Evolutionary conservation across 2,888 invertebrate species (phyloP), one percentile per base, ranked within the genome.

Genomic region (Dryomyza anilis): DNA sequence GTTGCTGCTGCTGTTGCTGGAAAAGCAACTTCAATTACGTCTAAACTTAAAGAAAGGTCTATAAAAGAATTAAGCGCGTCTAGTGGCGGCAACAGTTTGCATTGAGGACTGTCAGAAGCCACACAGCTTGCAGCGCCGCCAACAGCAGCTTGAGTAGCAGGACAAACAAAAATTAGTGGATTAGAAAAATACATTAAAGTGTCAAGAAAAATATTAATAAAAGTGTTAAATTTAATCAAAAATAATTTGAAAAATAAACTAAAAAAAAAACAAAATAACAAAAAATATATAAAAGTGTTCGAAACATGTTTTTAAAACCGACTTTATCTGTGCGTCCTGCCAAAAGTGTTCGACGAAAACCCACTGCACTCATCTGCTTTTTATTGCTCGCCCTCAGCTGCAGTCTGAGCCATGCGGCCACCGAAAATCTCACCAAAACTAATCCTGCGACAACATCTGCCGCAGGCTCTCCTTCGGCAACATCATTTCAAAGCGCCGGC

Each of bases 401-500:
- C 23, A 8, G 30, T 63, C 16, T n/a, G n/a, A n/a, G n/a, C n/a
- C n/a, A n/a, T n/a, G n/a, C 66, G 66, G 70, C 57, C 68, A 73
- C 78, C 60, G 81, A 81, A 70, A 78, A 80, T 70, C 70, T 79
- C 0, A 73, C 60, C 48, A 72, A 71, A 66, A 55, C 70, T 36
- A 45, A 30, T 53, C 36, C 53, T 10, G 19, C 63, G 5, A 25
- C 45, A 50, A 43, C 52, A 14, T 30, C 46, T 7, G 67, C 69
- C 3, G 12, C 53, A 1, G 72, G 78, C 58, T 79, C 69, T 23
- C 16, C 66, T 5, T 16, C 69, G 16, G 25, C 69, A 7, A 10
- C 78, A 19, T 83, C 80, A 39, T 77, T 82, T 29, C 85, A 86
- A 64, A 86, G 81, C 71, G 82, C 88, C 65, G 90, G 92, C 64